Evolutionary conservation across 1,140 invertebrate genomes (phyloP).

Genomic region (Phortica variegata): DNA sequence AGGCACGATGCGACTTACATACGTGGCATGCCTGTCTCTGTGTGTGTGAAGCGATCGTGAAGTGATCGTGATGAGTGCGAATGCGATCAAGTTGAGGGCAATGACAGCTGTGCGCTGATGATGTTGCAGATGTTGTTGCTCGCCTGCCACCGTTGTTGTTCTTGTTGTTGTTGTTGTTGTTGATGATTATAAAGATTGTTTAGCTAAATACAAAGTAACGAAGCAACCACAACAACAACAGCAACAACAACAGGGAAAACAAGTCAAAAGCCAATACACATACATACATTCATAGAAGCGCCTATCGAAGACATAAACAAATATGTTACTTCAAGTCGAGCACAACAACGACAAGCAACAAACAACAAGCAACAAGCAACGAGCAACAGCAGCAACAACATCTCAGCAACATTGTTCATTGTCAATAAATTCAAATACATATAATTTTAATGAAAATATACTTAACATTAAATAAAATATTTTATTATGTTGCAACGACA

Average conservation of each 20-base stretch:
- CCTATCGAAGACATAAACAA: no score
- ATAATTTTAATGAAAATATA: conserved; percentile 33
- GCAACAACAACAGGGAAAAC: not conserved
- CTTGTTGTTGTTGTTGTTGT: no score
- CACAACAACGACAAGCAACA: no score
- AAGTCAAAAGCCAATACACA: not conserved
- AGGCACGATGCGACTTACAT: no score
- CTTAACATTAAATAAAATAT: conserved; percentile 56
- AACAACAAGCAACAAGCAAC: no score
- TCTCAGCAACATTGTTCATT: conserved; percentile 38
- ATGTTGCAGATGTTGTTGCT: conserved; percentile 46
- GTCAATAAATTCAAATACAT: conserved; percentile 35
- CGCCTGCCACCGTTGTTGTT: no score
- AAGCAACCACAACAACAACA: conserved; percentile 33
- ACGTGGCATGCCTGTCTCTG: no score
- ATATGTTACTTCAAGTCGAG: no score
- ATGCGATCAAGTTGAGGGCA: conserved; percentile 39
- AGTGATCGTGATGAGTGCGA: conserved; percentile 16
- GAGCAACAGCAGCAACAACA: no score
- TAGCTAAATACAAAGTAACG: conserved; percentile 38
- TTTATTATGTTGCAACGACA: conserved; percentile 49
- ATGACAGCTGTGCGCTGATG: conserved; percentile 35
- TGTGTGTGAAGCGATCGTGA: no score
- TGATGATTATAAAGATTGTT: no score
- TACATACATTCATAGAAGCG: no score